Evolutionary conservation across 2,888 invertebrate genomes (phyloP).

Genomic region (Cerastis leucographa): DNA sequence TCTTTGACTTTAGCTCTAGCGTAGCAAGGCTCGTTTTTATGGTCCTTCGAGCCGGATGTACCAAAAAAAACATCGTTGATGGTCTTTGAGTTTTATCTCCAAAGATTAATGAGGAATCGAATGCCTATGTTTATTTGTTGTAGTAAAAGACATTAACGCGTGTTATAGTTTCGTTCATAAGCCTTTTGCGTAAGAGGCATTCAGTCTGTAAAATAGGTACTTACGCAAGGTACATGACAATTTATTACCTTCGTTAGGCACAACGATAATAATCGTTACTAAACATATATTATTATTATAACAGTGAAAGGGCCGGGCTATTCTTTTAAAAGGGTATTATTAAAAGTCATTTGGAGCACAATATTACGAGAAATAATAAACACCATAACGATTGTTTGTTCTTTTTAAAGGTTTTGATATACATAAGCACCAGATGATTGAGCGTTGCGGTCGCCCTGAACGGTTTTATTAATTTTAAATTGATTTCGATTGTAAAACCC

Average conservation of each 20-base stretch:
- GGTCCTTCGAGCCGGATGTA: conserved; percentile 50
- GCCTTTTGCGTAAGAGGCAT: conserved; percentile 25
- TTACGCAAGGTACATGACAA: conserved; percentile 40
- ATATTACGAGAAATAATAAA: conserved; percentile 75
- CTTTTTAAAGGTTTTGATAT: conserved; percentile 72
- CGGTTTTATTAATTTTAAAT: conserved; percentile 77
- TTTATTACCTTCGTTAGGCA: conserved; percentile 55
- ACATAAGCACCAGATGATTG: conserved; percentile 72
- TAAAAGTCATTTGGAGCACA: conserved; percentile 76
- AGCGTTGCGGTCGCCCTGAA: conserved; percentile 71
- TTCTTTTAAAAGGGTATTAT: conserved; percentile 75
- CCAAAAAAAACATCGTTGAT: conserved; percentile 35
- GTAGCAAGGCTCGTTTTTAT: conserved; percentile 28
- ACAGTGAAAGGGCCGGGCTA: conserved; percentile 75
- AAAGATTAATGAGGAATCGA: conserved; percentile 39
- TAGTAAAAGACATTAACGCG: conserved; percentile 30
- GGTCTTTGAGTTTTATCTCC: conserved; percentile 28
- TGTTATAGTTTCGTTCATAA: conserved; percentile 28
- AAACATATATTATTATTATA: conserved; percentile 60
- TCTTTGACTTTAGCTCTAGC: conserved; percentile 25
- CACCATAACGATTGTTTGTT: conserved; percentile 72
- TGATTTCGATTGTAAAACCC: conserved; percentile 73
- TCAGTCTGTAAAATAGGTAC: conserved; percentile 30
- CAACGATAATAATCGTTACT: conserved; percentile 58
- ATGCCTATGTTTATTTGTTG: conserved; percentile 10